Evolutionary conservation across 1,140 invertebrate species (phyloP), one percentile per base, ranked within the genome.

Genomic region (Homarus americanus): DNA sequence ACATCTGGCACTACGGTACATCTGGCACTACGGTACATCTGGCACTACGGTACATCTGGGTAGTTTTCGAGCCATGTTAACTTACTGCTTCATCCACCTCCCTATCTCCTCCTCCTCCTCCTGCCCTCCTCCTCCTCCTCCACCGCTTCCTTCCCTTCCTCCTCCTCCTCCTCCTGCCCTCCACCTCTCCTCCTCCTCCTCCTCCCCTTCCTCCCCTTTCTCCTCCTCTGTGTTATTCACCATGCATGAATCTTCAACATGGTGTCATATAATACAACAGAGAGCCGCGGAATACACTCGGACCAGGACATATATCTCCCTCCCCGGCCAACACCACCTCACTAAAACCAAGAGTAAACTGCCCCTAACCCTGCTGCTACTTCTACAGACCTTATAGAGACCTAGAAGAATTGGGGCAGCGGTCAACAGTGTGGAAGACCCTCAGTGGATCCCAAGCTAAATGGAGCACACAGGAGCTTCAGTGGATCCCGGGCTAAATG

Each of bases 341-440:
- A 66, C 28, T 66, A 66, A 66, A n/a, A 58, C 24, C n/a, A 49
- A 7, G 63, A 32, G 63, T 28, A 66, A 66, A 66, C n/a, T 66
- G n/a, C 63, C 32, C 28, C 4, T 2, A 66, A 28, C 24, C n/a
- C 63, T 4, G 63, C n/a, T 66, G n/a, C 32, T 3, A 32, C 0
- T 12, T 24, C 4, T 66, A 66, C 63, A n/a, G 4, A 66, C n/a
- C n/a, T 32, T 66, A 66, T n/a, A n/a, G 4, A 66, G 32, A 66
- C 20, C 63, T 7, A 28, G 63, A 66, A 66, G n/a, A 66, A 66
- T 32, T 66, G 28, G 32, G 63, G n/a, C 28, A n/a, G 63, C 28
- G 63, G 63, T 66, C 63, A 66, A 32, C n/a, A 66, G 63, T n/a
- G 24, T 66, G 63, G 63, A 66, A 66, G 44, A n/a, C n/a, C 44